Conservation (phyloP, 2,797 vertebrate species). For the Myotis daubentonii region DNA sequence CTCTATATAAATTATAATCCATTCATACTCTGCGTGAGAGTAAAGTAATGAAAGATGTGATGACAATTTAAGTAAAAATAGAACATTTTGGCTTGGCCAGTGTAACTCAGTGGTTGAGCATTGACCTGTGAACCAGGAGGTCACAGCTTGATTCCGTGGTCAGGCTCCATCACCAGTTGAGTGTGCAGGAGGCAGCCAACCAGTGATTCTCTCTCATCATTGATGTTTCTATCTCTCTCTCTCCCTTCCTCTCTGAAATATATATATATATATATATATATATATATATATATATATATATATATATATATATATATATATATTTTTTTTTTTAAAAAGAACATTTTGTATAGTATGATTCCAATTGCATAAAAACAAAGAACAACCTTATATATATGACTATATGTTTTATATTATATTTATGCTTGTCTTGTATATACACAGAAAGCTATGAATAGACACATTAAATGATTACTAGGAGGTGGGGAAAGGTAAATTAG, state of each 20-base stretch:
- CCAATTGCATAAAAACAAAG: not conserved
- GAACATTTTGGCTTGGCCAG: not conserved
- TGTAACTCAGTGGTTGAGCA: no score
- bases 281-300: no score
- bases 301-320: no score
- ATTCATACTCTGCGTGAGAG: not conserved
- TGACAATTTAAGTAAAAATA: not conserved
- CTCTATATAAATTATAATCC: not conserved
- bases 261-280: no score
- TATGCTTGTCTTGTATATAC: not conserved
- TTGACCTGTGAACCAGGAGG: no score
- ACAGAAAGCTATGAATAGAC: not conserved
- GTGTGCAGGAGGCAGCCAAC: no score
- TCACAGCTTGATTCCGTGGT: no score
- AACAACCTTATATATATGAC: accelerated
- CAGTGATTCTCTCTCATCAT: no score
- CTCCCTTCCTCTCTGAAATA: no score
- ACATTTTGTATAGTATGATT: not conserved
- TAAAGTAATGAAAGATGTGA: not conserved
- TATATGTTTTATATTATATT: not conserved
- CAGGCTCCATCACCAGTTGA: no score
- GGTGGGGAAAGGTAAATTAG: not conserved
- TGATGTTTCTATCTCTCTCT: no score
- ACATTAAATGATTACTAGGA: not conserved
- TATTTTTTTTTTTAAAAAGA: not conserved